These are phyloP conservation scores for Dorcus hopei DNA, from an alignment of 2,888 invertebrate species.

Conservation along the genomic window DNA sequence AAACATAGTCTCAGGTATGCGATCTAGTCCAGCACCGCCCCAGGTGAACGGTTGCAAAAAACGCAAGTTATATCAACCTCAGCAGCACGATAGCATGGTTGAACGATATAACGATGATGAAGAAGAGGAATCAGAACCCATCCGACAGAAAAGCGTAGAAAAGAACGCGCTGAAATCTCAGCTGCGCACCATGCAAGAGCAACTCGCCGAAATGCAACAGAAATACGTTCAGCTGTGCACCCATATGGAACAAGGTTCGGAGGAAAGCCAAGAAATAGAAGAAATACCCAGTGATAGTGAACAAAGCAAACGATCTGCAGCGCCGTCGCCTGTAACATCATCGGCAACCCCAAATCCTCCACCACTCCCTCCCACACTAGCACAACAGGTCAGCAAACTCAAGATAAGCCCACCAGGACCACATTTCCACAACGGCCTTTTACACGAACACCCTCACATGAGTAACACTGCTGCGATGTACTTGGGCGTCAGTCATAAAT, in stretches of 20 bases:
- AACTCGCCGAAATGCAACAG: conserved; percentile 87
- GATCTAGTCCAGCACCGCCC: conserved; percentile 77
- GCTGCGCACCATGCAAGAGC: conserved; percentile 82
- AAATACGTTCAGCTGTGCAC: conserved; percentile 85
- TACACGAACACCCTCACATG: conserved; percentile 48
- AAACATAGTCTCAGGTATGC: conserved; percentile 92
- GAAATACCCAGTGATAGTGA: conserved; percentile 71
- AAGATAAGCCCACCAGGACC: conserved; percentile 49
- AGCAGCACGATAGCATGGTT: conserved; percentile 78
- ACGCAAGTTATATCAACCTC: conserved; percentile 92
- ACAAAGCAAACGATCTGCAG: conserved; percentile 53
- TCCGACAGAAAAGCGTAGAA: conserved; percentile 81
- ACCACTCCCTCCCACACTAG: conserved; percentile 52
- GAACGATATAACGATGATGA: conserved; percentile 70
- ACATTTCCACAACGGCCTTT: conserved; percentile 48
- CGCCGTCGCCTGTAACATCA: conserved; percentile 57
- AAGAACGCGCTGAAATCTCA: conserved; percentile 84
- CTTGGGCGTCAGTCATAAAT: conserved; percentile 72
- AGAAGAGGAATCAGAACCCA: conserved; percentile 70
- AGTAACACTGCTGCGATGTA: conserved; percentile 64
- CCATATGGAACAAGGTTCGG: conserved; percentile 76
- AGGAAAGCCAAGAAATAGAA: conserved; percentile 72
- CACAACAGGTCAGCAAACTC: conserved; percentile 51
- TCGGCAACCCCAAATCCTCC: conserved; percentile 51
- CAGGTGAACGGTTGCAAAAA: conserved; percentile 93